Conservation (phyloP, 2,888 invertebrate genomes). For the Lingula anatina region DNA sequence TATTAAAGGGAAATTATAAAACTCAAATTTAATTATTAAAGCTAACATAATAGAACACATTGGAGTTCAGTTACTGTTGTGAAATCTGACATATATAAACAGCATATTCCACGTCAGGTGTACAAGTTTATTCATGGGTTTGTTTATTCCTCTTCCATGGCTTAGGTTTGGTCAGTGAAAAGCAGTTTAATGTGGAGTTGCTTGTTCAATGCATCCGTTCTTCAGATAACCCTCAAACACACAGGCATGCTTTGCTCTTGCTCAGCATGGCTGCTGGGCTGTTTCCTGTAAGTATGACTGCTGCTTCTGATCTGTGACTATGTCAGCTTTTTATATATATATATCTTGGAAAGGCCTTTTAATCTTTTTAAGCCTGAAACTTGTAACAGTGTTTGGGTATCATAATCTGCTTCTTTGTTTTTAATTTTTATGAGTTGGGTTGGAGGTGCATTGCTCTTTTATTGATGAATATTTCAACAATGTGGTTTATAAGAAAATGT, state of each 20-base stretch:
- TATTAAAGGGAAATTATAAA: too few species aligned
- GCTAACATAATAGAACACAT: too few species aligned
- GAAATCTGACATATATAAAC: too few species aligned
- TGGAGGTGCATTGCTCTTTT: too few species aligned
- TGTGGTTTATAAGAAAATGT: too few species aligned
- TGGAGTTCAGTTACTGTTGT: too few species aligned
- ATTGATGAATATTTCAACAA: too few species aligned
- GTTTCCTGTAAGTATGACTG: slow-evolving; percentile 59
- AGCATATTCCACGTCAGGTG: too few species aligned
- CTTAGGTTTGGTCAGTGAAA: slow-evolving; percentile 1
- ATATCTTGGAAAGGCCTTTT: not conserved
- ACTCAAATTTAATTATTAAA: too few species aligned
- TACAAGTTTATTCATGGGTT: too few species aligned
- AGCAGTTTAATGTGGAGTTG: slow-evolving; percentile 61
- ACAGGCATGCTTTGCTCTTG: slow-evolving; percentile 84
- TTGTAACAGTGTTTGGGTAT: not conserved
- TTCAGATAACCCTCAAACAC: slow-evolving; percentile 91
- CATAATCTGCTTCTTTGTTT: not conserved
- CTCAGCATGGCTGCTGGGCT: slow-evolving; percentile 73
- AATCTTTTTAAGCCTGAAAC: not conserved
- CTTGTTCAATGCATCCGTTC: slow-evolving; percentile 84
- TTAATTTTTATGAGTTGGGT: too few species aligned
- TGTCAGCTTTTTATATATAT: not conserved
- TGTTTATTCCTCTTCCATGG: not conserved
- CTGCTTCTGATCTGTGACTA: slow-evolving; percentile 4